Conservation (phyloP, 2,797 vertebrate genomes). For the Mus spretus region DNA sequence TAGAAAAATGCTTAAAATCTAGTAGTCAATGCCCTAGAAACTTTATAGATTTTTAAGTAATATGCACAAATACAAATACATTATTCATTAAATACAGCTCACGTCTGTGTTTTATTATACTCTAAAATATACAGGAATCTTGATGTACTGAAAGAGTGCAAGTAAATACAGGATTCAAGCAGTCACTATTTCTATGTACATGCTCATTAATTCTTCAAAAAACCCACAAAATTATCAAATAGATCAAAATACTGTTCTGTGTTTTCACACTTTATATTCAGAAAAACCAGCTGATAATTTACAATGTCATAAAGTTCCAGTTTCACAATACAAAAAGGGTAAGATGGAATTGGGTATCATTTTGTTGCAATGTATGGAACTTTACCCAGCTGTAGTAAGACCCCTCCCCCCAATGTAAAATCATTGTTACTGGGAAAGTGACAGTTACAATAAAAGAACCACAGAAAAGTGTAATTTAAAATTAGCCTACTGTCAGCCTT, state of each 20-base stretch:
- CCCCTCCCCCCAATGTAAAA: slow-evolving; percentile 79
- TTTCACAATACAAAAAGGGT: slow-evolving; percentile 93
- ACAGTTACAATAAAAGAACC: slow-evolving; percentile 87
- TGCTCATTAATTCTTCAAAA: slow-evolving; percentile 94
- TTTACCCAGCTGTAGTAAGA: slow-evolving; percentile 86
- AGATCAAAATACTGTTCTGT: slow-evolving; percentile 92
- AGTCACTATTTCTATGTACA: slow-evolving; percentile 97
- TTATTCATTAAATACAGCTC: slow-evolving; percentile 92
- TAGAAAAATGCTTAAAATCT: slow-evolving; percentile 85
- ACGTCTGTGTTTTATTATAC: slow-evolving; percentile 93
- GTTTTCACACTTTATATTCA: slow-evolving; percentile 90
- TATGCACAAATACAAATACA: slow-evolving; percentile 88
- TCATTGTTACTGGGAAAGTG: slow-evolving; percentile 86
- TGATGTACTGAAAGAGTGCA: slow-evolving; percentile 96
- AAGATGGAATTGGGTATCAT: slow-evolving; percentile 87
- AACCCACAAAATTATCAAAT: slow-evolving; percentile 92
- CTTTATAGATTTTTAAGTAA: slow-evolving; percentile 84
- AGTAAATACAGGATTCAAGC: slow-evolving; percentile 95
- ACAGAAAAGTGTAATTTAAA: slow-evolving; percentile 84
- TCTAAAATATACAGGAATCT: slow-evolving; percentile 99
- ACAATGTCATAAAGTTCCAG: slow-evolving; percentile 93
- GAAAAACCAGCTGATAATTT: slow-evolving; percentile 92
- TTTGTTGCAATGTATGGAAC: slow-evolving; percentile 87
- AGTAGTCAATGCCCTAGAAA: slow-evolving; percentile 85
- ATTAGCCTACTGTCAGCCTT: slow-evolving; percentile 77